These are phyloP conservation scores for Axinella damicornis DNA, from an alignment of 37 sponge, comb jelly and placozoan genomes.

Conservation along the genomic window DNA sequence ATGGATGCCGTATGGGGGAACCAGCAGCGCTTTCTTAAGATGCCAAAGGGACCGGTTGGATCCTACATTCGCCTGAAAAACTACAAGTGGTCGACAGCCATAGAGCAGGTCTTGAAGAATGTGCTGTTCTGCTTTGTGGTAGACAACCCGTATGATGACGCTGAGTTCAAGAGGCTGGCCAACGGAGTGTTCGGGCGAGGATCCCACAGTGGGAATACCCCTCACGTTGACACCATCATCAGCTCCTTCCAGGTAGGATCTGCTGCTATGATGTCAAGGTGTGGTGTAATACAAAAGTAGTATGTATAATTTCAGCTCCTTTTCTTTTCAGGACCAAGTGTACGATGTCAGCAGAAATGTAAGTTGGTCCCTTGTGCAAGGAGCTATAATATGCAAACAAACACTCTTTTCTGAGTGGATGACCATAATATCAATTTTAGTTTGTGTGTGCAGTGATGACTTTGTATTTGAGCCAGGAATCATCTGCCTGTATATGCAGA, in stretches of 20 bases:
- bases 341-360: slow-evolving; percentile 54
- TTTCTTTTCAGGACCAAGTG: slow-evolving; percentile 25
- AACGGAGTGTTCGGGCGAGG: not conserved
- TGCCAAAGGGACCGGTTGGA: slow-evolving; percentile 83
- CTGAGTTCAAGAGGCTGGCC: not conserved
- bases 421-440: no score
- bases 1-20: slow-evolving; percentile 45
- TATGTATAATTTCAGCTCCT: not conserved
- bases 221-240: no score
- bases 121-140: slow-evolving; percentile 64
- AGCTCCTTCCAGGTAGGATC: no score
- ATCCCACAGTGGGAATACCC: not conserved
- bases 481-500: not conserved
- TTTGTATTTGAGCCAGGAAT: no score
- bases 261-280: not conserved
- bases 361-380: no score
- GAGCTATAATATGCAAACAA: no score
- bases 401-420: no score
- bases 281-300: not conserved
- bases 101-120: slow-evolving; percentile 57
- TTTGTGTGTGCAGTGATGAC: no score
- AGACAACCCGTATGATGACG: slow-evolving; percentile 71
- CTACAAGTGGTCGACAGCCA: slow-evolving; percentile 76
- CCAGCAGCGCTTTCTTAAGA: slow-evolving; percentile 23
- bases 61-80: slow-evolving; percentile 63